phyloP scores from a whole-genome alignment of 2,113 vertebrate genomes.

The Ictalurus furcatus region DNA sequence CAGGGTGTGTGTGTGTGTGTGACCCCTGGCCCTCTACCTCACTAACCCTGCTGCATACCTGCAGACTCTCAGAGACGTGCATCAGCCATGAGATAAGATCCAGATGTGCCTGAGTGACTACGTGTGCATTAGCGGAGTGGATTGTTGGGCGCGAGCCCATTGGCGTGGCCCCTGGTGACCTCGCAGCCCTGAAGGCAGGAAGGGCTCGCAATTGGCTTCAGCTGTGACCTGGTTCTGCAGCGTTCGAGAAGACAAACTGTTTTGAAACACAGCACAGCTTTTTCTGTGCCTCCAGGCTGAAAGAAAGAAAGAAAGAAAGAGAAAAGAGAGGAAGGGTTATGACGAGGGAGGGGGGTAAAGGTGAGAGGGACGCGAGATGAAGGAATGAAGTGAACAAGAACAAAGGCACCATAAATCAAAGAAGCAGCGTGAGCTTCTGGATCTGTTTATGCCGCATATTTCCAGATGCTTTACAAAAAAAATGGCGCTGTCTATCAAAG shows the following conservation, averaged over 20 bases:
- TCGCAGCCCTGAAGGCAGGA: slow-evolving; percentile 73
- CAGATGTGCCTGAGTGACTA: slow-evolving; percentile 73
- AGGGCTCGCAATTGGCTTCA: slow-evolving; percentile 75
- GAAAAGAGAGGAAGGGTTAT: neutral
- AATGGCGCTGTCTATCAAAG: slow-evolving; percentile 17
- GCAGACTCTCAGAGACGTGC: slow-evolving; percentile 63
- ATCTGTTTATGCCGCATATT: slow-evolving; percentile 20
- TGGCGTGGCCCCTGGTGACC: slow-evolving; percentile 71
- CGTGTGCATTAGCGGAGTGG: slow-evolving; percentile 58
- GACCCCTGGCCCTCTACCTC: slow-evolving; percentile 58
- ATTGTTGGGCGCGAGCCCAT: slow-evolving; percentile 63
- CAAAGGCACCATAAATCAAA: slow-evolving; percentile 37
- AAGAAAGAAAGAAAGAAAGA: neutral
- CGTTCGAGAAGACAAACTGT: slow-evolving; percentile 78
- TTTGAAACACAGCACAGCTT: slow-evolving; percentile 76
- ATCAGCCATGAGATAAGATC: slow-evolving; percentile 70
- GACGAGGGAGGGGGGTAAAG: slow-evolving; percentile 8
- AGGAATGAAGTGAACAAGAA: slow-evolving; percentile 32
- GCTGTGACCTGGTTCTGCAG: slow-evolving; percentile 69
- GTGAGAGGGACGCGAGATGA: slow-evolving; percentile 27
- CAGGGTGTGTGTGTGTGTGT: slow-evolving; percentile 57
- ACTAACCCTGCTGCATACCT: slow-evolving; percentile 55
- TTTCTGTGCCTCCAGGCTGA: slow-evolving; percentile 62
- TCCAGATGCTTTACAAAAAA: slow-evolving; percentile 14
- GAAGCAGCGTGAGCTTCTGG: slow-evolving; percentile 26